phyloP scores from a whole-genome alignment of 2,888 invertebrate genomes.

The Brachyopa scutellaris region DNA sequence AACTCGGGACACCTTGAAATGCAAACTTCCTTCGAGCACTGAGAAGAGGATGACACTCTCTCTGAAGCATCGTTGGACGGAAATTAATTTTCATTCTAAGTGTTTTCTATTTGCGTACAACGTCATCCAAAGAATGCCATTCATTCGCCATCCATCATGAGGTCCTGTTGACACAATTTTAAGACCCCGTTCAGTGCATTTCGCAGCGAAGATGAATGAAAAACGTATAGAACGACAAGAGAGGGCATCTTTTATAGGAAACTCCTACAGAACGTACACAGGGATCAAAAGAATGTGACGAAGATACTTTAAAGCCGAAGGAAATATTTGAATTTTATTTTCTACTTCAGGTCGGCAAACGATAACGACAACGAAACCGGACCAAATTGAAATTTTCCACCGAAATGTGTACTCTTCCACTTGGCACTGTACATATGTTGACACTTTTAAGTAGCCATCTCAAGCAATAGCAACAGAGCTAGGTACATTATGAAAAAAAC shows the following conservation, averaged over 20 bases:
- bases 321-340: constrained; percentile 33
- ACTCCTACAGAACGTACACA: not conserved
- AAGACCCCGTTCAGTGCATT: constrained; percentile 20
- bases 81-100: constrained; percentile 64
- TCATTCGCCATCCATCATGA: constrained; percentile 53
- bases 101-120: constrained; percentile 37
- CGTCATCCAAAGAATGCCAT: constrained; percentile 41
- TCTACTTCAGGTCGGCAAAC: not conserved
- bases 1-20: constrained; percentile 2
- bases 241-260: not conserved
- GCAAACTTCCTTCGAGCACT: constrained; percentile 30
- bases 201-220: constrained; percentile 4
- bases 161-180: constrained; percentile 60
- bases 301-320: not conserved
- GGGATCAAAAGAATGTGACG: constrained; percentile 11
- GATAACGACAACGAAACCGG: not conserved
- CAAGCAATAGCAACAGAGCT: not conserved
- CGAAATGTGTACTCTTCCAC: constrained; percentile 31
- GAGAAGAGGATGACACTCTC: no score
- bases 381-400: constrained; percentile 38
- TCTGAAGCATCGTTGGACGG: constrained; percentile 40
- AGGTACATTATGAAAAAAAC: no score
- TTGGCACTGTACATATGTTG: not conserved
- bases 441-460: no score
- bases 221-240: constrained; percentile 8